phyloP scores from a whole-genome alignment of 1,140 invertebrate genomes.

The Trachelipus rathkii region DNA sequence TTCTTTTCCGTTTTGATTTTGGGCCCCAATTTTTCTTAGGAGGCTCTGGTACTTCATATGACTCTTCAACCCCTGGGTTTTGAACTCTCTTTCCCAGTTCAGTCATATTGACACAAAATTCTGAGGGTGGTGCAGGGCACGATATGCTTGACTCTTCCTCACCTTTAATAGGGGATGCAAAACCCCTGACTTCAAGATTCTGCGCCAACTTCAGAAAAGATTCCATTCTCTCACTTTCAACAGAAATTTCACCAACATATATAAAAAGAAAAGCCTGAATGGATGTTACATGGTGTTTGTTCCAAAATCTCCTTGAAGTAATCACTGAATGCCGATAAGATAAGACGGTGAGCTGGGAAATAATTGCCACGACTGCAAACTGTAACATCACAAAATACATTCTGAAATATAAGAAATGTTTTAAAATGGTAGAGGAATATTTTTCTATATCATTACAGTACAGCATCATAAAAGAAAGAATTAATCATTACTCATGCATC shows the following conservation, averaged over 20 bases:
- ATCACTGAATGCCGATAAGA: slow-evolving; percentile 43
- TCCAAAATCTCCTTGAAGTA: slow-evolving; percentile 45
- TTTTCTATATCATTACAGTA: too few relatives aligned
- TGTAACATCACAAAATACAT: slow-evolving; percentile 40
- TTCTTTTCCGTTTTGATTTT: too few relatives aligned
- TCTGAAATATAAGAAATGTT: background rate
- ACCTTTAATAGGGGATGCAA: background rate
- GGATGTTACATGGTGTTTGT: slow-evolving; percentile 45
- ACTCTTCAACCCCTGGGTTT: too few relatives aligned
- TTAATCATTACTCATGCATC: too few relatives aligned
- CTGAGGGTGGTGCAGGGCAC: too few relatives aligned
- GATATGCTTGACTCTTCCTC: too few relatives aligned
- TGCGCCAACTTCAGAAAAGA: background rate
- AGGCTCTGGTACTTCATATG: too few relatives aligned
- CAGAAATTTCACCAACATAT: slow-evolving; percentile 17
- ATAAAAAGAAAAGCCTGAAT: slow-evolving; percentile 42
- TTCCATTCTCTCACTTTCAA: background rate
- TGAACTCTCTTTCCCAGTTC: too few relatives aligned
- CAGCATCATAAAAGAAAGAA: too few relatives aligned
- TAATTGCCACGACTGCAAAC: slow-evolving; percentile 39
- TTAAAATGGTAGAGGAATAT: too few relatives aligned
- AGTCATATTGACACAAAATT: too few relatives aligned
- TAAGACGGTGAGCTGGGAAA: slow-evolving; percentile 43
- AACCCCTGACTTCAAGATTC: background rate
- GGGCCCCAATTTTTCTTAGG: too few relatives aligned